phyloP scores from a whole-genome alignment of 2,797 vertebrate species.

The Loris lydekkerianus region DNA sequence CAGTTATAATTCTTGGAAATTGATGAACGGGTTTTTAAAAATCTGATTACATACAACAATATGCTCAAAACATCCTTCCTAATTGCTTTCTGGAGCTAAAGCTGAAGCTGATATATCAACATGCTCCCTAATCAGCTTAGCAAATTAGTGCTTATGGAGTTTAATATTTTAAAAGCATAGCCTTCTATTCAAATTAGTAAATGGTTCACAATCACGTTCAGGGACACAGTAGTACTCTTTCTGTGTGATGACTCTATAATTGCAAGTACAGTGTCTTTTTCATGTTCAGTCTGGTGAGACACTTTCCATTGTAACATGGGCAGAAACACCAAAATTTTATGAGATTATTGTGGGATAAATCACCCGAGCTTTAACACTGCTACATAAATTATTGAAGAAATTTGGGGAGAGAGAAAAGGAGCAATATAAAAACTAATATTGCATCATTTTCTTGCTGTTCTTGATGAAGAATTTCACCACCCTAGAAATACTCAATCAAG shows the following conservation, averaged over 20 bases:
- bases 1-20: conserved; percentile 84
- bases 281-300: conserved; percentile 47
- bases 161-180: conserved; percentile 87
- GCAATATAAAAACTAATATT: conserved; percentile 24
- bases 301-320: conserved; percentile 54
- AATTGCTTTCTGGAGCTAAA: conserved; percentile 86
- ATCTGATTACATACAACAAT: conserved; percentile 79
- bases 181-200: conserved; percentile 82
- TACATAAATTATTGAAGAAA: conserved; percentile 62
- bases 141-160: conserved; percentile 86
- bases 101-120: conserved; percentile 81
- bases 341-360: conserved; percentile 42
- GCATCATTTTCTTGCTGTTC: not conserved
- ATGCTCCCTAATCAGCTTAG: conserved; percentile 86
- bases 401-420: not conserved
- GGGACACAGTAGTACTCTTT: conserved; percentile 60
- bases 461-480: not conserved
- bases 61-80: conserved; percentile 84
- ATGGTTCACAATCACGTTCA: conserved; percentile 72
- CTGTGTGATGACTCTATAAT: conserved; percentile 68
- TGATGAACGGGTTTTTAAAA: conserved; percentile 83
- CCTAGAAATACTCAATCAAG: not conserved
- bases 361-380: not conserved
- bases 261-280: conserved; percentile 49
- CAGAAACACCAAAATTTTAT: conserved; percentile 58